Conservation (phyloP, 2,113 vertebrate genomes). For the Tetrao urogallus region DNA sequence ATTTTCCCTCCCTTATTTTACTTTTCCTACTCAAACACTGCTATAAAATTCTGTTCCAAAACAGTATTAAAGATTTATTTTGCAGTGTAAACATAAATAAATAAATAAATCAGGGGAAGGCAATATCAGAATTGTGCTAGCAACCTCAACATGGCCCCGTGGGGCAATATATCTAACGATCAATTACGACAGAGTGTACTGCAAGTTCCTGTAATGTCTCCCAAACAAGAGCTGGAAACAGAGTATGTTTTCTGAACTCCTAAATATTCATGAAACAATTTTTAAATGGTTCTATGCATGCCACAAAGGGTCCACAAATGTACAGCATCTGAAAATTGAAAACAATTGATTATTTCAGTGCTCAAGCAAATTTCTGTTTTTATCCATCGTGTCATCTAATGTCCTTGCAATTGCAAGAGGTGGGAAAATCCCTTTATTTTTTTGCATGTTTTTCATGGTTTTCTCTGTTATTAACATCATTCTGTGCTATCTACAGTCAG, state of each 20-base stretch:
- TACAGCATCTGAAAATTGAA: background rate
- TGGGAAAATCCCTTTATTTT: background rate
- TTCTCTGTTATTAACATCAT: background rate
- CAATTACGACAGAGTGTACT: background rate
- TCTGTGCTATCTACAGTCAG: background rate
- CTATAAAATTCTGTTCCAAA: background rate
- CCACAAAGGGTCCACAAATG: background rate
- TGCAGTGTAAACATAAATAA: background rate
- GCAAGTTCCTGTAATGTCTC: background rate
- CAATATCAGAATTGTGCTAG: background rate
- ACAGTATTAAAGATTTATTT: background rate
- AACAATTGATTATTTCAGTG: background rate
- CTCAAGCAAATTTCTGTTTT: background rate
- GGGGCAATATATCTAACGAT: background rate
- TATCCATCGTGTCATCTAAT: background rate
- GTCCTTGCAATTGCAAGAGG: background rate
- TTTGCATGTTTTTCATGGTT: rapidly evolving
- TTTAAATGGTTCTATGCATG: background rate
- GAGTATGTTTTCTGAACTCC: background rate
- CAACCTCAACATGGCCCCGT: background rate
- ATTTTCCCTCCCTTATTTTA: background rate
- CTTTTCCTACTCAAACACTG: background rate
- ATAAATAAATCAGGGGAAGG: background rate
- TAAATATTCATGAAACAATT: background rate
- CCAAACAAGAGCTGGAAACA: background rate